Percentiles rank a stretch among this genome's conserved stretches.
Conservation (phyloP, 2,888 invertebrate species). For the Drosophila putrida region DNA sequence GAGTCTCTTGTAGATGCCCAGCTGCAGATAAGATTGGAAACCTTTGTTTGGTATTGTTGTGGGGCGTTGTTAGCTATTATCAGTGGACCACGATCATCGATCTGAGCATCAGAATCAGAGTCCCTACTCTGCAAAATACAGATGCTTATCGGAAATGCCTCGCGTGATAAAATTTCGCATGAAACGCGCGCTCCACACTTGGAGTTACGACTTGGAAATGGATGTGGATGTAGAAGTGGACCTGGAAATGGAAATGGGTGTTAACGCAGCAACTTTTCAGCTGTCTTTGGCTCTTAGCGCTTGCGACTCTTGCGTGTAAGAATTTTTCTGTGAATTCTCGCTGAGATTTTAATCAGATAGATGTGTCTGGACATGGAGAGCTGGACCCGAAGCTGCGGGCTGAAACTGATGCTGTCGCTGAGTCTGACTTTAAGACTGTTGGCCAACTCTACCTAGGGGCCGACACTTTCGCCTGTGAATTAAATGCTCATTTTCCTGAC, state of each 20-base stretch:
- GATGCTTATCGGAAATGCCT: conserved; percentile 74
- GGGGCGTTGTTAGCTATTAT: conserved; percentile 54
- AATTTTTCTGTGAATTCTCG: conserved; percentile 75
- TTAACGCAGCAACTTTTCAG: conserved; percentile 76
- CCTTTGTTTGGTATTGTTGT: conserved; percentile 25
- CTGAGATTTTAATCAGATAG: conserved; percentile 73
- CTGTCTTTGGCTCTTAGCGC: conserved; percentile 50
- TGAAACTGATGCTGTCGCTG: background rate
- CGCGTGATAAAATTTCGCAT: conserved; percentile 75
- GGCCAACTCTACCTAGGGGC: conserved; percentile 21
- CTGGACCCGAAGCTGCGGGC: conserved; percentile 1
- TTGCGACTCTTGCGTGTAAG: conserved; percentile 72
- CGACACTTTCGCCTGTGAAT: conserved; percentile 74
- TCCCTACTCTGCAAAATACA: conserved; percentile 6
- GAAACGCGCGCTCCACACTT: conserved; percentile 50
- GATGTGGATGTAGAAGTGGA: conserved; percentile 41
- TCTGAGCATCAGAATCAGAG: conserved; percentile 51
- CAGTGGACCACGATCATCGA: conserved; percentile 47
- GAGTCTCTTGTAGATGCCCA: conserved; percentile 37
- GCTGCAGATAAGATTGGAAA: conserved; percentile 53
- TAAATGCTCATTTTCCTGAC: conserved; percentile 67
- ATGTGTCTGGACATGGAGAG: conserved; percentile 36
- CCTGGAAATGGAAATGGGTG: conserved; percentile 52
- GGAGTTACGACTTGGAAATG: conserved; percentile 38
- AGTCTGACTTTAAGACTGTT: background rate